Evolutionary conservation across 2,888 invertebrate genomes (phyloP), one percentile per base, ranked within the genome.

Genomic region (Notodonta dromedarius): DNA sequence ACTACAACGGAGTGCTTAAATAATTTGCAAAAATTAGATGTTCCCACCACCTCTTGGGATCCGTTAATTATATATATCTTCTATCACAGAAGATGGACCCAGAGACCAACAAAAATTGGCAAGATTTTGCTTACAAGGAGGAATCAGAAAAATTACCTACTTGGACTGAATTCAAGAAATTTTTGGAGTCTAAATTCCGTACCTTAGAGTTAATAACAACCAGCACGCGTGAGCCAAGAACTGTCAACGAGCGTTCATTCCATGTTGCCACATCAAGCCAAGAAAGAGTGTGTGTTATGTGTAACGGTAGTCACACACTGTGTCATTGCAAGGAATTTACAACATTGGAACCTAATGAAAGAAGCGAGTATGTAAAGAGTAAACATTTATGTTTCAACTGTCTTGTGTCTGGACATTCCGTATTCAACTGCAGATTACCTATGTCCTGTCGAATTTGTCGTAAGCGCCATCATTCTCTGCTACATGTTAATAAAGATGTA

Each of bases 351-450:
- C 60, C 64, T 9, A 57, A 40, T 13, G 61, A 74, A 44, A 61
- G 62, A 66, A 66, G 57, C 53, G 57, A 72, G 13, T 70, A 65
- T 40, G 59, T 58, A 35, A 74, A 39, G 69, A 63, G 46, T 7
- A 66, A 69, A 5, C 48, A 68, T 3, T 35, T 76, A 9, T 77
- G 75, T 57, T 78, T 64, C 56, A 77, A 74, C 51, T 76, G 71
- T 53, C 58, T 76, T 4, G 60, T 58, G 24, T 54, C 67, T 42
- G 71, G 76, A 35, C 73, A 77, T 46, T 64, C 69, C 7, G 70
- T 59, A 11, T n/a, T n/a, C 5, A 46, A 4, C 5, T 46, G 46
- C 7, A 4, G 46, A 6, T 6, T 46, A n/a, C n/a, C 46, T 56
- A 51, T 68, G 59, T 65, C 69, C 14, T 74, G 77, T 56, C 56